These are phyloP conservation scores for Anthoscopus minutus DNA, from an alignment of 2,113 vertebrate species.

Conservation along the genomic window DNA sequence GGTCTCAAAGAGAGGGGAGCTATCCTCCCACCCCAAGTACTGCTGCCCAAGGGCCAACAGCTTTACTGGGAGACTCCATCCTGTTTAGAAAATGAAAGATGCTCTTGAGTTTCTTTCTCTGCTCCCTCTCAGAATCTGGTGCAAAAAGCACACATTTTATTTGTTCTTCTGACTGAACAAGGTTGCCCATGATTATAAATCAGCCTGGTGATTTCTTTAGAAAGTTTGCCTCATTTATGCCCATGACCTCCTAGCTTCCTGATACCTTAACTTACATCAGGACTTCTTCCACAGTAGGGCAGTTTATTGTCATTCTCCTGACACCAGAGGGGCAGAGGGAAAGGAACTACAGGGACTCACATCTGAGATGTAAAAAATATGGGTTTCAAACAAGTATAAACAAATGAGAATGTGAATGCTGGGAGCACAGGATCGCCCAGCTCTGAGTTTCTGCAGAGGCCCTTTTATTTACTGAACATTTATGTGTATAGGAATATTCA, in stretches of 20 bases:
- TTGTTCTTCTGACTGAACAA: constrained; percentile 59
- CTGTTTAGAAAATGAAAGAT: constrained; percentile 9
- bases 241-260: constrained; percentile 44
- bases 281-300: constrained; percentile 35
- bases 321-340: constrained; percentile 47
- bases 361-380: constrained; percentile 45
- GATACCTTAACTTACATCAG: constrained; percentile 68
- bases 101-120: constrained; percentile 43
- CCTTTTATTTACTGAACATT: constrained; percentile 67
- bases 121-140: constrained; percentile 54
- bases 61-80: not conserved
- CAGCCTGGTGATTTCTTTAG: constrained; percentile 64
- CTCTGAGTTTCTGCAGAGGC: constrained; percentile 61
- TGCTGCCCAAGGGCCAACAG: not conserved
- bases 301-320: constrained; percentile 47
- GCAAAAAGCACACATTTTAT: constrained; percentile 36
- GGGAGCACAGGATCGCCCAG: constrained; percentile 1
- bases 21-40: not conserved
- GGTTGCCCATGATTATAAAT: constrained; percentile 62
- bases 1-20: not conserved
- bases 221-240: constrained; percentile 66
- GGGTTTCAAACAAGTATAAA: constrained; percentile 56
- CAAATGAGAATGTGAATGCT: constrained; percentile 47
- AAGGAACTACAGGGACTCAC: constrained; percentile 47
- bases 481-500: constrained; percentile 57